A percentile compares a stretch with the other conserved stretches of the same genome.
Conservation (phyloP, 2,797 vertebrate species). For the Pelodytes ibericus region DNA sequence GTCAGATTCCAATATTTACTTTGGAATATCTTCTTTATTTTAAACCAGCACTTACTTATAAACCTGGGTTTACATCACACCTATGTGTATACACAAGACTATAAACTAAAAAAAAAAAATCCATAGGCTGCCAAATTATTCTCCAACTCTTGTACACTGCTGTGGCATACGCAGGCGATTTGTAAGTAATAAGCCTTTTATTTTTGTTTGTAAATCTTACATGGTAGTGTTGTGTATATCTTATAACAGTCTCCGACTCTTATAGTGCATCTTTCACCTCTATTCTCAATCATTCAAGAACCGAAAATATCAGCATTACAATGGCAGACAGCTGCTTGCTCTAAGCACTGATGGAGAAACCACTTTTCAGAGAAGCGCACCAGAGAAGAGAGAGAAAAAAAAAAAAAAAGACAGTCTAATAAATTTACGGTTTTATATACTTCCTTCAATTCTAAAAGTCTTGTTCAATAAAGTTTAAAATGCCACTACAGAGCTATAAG, state of each 20-base stretch:
- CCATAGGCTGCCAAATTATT: too few relatives aligned
- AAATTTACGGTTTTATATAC: constrained; percentile 96
- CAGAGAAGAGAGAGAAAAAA: constrained; percentile 41
- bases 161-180: too few relatives aligned
- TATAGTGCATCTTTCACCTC: constrained; percentile 44
- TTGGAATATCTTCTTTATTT: too few relatives aligned
- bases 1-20: too few relatives aligned
- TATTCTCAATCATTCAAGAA: constrained; percentile 44
- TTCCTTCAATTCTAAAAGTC: constrained; percentile 94
- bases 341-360: constrained; percentile 41
- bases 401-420: constrained; percentile 75
- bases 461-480: constrained; percentile 99
- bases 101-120: too few relatives aligned
- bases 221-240: not conserved
- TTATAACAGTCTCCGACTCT: not conserved
- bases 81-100: too few relatives aligned
- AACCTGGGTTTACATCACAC: too few relatives aligned
- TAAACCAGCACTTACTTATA: too few relatives aligned
- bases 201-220: too few relatives aligned
- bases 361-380: constrained; percentile 50
- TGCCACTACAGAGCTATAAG: constrained; percentile 95
- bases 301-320: constrained; percentile 53
- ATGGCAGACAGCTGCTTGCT: constrained; percentile 43
- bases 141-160: too few relatives aligned
- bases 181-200: too few relatives aligned